Evolutionary conservation across 2,888 invertebrate species (phyloP), one percentile per base, ranked within the genome.

Genomic region (Lampropteryx suffumata): DNA sequence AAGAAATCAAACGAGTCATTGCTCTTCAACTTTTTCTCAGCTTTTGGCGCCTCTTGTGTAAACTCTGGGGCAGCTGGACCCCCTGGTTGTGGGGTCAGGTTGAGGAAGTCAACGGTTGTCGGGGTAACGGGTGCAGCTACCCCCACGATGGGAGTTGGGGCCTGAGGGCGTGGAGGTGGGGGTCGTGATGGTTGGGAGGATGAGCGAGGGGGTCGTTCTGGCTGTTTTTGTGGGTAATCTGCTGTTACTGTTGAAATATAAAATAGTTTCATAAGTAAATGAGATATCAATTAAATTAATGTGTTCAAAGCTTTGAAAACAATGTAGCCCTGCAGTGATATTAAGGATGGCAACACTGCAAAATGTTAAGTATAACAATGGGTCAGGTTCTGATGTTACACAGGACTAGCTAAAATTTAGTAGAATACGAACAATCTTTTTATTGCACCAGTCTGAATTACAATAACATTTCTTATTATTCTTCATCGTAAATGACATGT

Each of bases 1-100:
- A 91, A 91, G 76, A 91, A 89, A 55, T 95, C 95, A 33, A 93
- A 92, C 0, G 92, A 91, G 69, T 91, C 92, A 21, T 81, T 81
- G 50, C 65, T 80, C 58, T 82, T 81, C 12, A 87, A 46, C 45
- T 84, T 83, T 45, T 70, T 76, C 49, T 76, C 77, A 0, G 55
- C 24, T 33, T 62, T 53, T 4, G 40, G 10, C 65, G 4, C 62
- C 47, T 44, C 63, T 46, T 40, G 33, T 1, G 36, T 13, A 10
- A 33, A 12, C 35, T 51, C 51, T 13, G 42, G 35, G 1, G 12
- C 70, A 3, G 12, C 69, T 55, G 40, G 59, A 3, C 30, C 36
- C 33, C 27, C 42, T 7, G 52, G 43, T 30, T 47, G 52, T 24
- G 64, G 50, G 64, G 60, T 68, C 0, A 89, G 57, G 62, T 85